These are phyloP conservation scores for Amphipoea oculea DNA, from an alignment of 2,888 invertebrate genomes.

Conservation along the genomic window DNA sequence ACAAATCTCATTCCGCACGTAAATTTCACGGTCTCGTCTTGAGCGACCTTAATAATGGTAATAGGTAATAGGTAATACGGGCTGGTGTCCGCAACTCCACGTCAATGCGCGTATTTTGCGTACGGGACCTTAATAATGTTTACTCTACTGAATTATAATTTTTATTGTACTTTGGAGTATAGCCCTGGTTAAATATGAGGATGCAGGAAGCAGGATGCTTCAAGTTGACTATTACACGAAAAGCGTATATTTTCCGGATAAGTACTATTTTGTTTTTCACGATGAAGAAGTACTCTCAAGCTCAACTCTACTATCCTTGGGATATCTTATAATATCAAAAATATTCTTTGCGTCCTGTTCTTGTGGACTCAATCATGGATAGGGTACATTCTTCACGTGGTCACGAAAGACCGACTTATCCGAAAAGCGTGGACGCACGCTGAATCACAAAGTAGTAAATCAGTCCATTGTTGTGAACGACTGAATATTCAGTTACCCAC, in stretches of 20 bases:
- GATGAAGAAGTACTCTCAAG: neutral
- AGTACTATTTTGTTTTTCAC: neutral
- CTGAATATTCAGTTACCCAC: constrained; percentile 82
- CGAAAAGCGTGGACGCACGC: constrained; percentile 82
- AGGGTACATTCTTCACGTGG: constrained; percentile 52
- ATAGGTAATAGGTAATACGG: no score
- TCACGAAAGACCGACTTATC: constrained; percentile 78
- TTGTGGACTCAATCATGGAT: constrained; percentile 69
- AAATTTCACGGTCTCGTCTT: constrained; percentile 78
- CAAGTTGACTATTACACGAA: neutral
- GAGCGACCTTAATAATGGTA: constrained; percentile 70
- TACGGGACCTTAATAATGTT: constrained; percentile 72
- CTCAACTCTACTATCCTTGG: neutral
- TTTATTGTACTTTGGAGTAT: constrained; percentile 63
- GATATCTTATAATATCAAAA: constrained; percentile 42
- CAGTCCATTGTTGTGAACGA: constrained; percentile 83
- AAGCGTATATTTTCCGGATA: constrained; percentile 6
- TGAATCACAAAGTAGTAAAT: constrained; percentile 86
- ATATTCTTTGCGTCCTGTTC: constrained; percentile 69
- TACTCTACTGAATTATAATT: constrained; percentile 74
- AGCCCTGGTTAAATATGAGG: constrained; percentile 42
- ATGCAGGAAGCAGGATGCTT: neutral
- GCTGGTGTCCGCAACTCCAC: no score
- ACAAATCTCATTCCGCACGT: constrained; percentile 84
- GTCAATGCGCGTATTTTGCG: no score